Conservation (phyloP, 2,888 invertebrate genomes). For the Drosophila eohydei region DNA sequence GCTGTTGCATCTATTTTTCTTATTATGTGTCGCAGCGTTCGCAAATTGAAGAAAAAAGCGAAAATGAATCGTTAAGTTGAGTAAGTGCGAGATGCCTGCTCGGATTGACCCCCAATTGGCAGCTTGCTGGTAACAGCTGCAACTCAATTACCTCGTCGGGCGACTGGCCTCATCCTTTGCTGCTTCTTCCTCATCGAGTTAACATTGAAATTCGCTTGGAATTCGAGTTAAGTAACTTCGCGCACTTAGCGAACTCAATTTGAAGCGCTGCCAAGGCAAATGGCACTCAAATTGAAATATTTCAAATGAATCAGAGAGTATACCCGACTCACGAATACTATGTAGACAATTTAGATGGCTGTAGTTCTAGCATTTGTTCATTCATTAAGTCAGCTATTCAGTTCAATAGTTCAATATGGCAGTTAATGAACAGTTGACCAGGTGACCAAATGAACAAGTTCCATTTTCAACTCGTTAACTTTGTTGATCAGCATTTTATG, state of each 20-base stretch:
- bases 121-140: conserved; percentile 29
- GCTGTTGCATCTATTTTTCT: conserved; percentile 33
- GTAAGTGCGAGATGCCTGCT: conserved; percentile 29
- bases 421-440: neutral
- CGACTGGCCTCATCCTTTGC: neutral
- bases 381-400: neutral
- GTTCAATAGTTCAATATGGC: neutral
- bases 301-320: neutral
- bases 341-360: neutral
- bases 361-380: neutral
- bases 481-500: neutral
- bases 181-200: neutral
- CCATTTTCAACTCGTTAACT: neutral
- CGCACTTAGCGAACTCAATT: conserved; percentile 4
- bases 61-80: conserved; percentile 72
- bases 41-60: conserved; percentile 26
- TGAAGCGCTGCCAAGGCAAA: neutral
- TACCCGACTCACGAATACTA: neutral
- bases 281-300: neutral
- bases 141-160: conserved; percentile 34
- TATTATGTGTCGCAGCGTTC: conserved; percentile 38
- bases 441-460: neutral
- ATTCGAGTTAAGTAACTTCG: neutral
- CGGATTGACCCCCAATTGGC: conserved; percentile 6
- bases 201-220: conserved; percentile 13